Evolutionary conservation across 2,797 vertebrate species (phyloP).

Genomic region (Mus minutoides): DNA sequence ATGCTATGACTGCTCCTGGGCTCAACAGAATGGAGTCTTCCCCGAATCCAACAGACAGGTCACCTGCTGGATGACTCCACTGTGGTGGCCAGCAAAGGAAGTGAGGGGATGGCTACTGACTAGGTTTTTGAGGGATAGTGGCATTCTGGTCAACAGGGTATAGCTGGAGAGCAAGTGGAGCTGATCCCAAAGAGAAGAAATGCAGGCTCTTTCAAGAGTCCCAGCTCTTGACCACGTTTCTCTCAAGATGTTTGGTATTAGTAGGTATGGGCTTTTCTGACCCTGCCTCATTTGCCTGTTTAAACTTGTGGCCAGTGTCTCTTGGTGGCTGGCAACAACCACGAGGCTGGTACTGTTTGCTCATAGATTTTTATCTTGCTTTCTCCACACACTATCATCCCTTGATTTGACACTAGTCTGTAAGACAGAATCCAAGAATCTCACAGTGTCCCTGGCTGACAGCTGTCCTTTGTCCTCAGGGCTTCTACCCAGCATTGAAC

Average conservation of each 20-base stretch:
- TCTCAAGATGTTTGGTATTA: background rate
- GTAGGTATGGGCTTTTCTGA: rapidly evolving
- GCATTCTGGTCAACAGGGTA: background rate
- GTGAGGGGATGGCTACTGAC: background rate
- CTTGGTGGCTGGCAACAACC: background rate
- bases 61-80: background rate
- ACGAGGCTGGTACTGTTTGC: background rate
- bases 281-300: background rate
- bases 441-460: background rate
- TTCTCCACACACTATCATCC: background rate
- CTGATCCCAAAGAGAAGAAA: background rate
- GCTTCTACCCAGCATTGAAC: background rate
- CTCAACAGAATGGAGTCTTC: background rate
- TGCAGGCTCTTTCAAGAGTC: background rate
- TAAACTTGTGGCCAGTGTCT: background rate
- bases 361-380: background rate
- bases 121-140: background rate
- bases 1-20: background rate
- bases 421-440: background rate
- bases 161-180: background rate
- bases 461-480: background rate
- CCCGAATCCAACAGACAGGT: background rate
- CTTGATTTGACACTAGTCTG: background rate
- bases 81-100: background rate
- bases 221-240: background rate